Conservation (phyloP, 2,113 vertebrate species). For the Columba janthina region DNA sequence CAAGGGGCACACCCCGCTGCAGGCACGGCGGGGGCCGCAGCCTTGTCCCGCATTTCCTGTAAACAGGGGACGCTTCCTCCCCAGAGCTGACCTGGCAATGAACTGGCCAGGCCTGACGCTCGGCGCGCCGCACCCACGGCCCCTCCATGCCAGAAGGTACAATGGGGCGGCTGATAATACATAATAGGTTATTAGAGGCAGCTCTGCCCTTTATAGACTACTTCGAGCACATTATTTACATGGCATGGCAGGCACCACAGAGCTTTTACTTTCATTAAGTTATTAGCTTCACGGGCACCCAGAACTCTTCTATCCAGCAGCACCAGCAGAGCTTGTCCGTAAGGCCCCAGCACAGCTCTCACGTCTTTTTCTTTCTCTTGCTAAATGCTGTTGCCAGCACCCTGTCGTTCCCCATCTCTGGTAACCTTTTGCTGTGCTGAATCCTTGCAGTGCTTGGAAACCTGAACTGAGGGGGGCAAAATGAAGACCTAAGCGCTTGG, state of each 20-base stretch:
- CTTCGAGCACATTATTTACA: not conserved
- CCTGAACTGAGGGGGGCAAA: not conserved
- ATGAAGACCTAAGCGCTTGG: not conserved
- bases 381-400: not conserved
- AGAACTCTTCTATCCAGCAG: not conserved
- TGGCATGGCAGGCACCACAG: not conserved
- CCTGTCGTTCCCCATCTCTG: not conserved
- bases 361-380: not conserved
- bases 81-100: constrained; percentile 86
- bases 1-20: not conserved
- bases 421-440: not conserved
- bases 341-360: not conserved
- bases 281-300: not conserved
- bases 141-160: constrained; percentile 51
- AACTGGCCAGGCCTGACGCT: constrained; percentile 77
- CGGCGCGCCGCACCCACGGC: constrained; percentile 75
- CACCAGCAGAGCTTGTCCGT: not conserved
- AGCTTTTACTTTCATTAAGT: constrained; percentile 19
- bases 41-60: constrained; percentile 92
- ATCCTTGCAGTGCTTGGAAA: not conserved
- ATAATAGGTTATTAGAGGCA: constrained; percentile 37
- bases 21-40: too few relatives aligned
- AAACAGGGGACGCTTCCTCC: constrained; percentile 91
- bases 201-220: not conserved
- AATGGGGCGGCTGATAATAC: constrained; percentile 49